phyloP scores from a whole-genome alignment of 2,797 vertebrate genomes.

The Pseudocheirus occidentalis region DNA sequence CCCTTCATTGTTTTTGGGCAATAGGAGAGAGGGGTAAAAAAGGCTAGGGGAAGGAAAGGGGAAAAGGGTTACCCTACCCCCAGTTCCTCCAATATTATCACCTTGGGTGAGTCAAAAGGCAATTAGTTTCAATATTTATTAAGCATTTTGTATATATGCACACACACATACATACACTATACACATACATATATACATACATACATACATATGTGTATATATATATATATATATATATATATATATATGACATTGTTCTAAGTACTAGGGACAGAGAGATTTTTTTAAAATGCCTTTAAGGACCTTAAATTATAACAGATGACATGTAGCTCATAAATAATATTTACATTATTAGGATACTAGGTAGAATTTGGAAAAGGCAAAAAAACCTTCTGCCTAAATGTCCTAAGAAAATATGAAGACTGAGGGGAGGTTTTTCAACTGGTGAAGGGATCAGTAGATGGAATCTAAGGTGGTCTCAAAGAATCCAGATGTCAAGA shows the following conservation, averaged over 20 bases:
- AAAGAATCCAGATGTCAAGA: neutral
- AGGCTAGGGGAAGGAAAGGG: neutral
- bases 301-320: neutral
- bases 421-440: neutral
- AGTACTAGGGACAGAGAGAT: neutral
- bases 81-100: neutral
- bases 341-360: neutral
- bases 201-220: no score
- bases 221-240: no score
- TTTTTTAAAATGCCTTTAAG: neutral
- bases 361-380: neutral
- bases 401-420: neutral
- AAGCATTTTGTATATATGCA: neutral
- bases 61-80: neutral
- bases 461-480: no score
- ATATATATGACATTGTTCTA: neutral
- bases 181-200: no score
- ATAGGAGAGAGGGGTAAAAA: neutral
- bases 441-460: neutral
- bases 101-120: neutral
- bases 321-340: neutral
- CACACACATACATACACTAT: no score
- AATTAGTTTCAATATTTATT: neutral
- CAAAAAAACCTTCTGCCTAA: neutral
- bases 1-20: neutral